phyloP scores from a whole-genome alignment of 2,113 vertebrate species.

The Trematomus loennbergii region DNA sequence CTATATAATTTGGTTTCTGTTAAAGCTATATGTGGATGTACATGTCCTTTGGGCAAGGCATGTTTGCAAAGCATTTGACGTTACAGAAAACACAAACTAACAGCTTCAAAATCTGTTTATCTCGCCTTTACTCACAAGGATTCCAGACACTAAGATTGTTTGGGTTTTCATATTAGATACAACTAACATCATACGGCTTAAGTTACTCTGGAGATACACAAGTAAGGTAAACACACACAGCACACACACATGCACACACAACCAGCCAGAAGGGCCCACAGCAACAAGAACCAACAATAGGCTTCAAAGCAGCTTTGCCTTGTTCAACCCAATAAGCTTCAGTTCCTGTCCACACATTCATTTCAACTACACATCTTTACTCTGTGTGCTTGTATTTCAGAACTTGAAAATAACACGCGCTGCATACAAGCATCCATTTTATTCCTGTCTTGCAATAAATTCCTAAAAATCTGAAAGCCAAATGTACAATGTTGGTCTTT shows the following conservation, averaged over 20 bases:
- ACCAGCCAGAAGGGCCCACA: too few relatives aligned
- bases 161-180: not conserved
- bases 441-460: not conserved
- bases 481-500: too few relatives aligned
- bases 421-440: not conserved
- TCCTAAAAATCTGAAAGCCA: too few relatives aligned
- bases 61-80: not conserved
- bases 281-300: not conserved
- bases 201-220: not conserved
- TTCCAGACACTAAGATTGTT: not conserved
- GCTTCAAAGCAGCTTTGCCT: not conserved
- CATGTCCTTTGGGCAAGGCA: not conserved
- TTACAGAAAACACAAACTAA: not conserved
- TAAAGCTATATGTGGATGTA: not conserved
- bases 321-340: not conserved
- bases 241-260: not conserved
- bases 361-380: not conserved
- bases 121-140: not conserved
- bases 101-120: not conserved
- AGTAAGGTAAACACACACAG: not conserved
- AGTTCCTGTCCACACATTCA: not conserved
- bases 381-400: not conserved
- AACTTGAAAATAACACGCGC: not conserved
- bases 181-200: slow-evolving; percentile 2
- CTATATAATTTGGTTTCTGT: not conserved